Percentiles rank a stretch among this genome's conserved stretches.
phyloP scores from a whole-genome alignment of 2,888 invertebrate genomes.

The Eremobia ochroleuca region DNA sequence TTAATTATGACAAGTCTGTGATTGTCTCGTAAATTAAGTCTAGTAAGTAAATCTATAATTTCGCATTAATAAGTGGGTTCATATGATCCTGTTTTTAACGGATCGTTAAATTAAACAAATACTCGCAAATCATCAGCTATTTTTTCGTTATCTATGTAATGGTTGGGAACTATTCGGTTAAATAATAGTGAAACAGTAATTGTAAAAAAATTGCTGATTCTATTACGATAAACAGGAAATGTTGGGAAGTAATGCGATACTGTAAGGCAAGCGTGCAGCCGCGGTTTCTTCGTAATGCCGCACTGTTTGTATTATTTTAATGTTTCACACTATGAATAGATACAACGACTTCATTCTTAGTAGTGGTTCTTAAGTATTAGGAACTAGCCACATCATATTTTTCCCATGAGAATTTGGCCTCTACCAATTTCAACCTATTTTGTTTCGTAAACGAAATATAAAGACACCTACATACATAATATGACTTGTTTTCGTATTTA shows the following conservation, averaged over 20 bases:
- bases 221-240: conserved; percentile 70
- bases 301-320: conserved; percentile 44
- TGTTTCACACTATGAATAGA: conserved; percentile 19
- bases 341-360: conserved; percentile 13
- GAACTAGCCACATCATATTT: not conserved
- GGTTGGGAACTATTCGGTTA: conserved; percentile 43
- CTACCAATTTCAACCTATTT: not conserved
- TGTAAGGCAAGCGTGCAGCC: conserved; percentile 71
- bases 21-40: not conserved
- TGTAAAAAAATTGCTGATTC: conserved; percentile 44
- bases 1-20: not conserved
- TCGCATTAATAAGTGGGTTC: not conserved
- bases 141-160: conserved; percentile 43
- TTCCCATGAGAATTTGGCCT: not conserved
- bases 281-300: conserved; percentile 66
- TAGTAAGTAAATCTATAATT: not conserved
- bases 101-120: conserved; percentile 31
- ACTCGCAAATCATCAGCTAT: conserved; percentile 7
- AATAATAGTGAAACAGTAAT: conserved; percentile 52
- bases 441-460: not conserved
- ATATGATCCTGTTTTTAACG: conserved; percentile 5
- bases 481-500: not conserved
- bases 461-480: not conserved
- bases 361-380: not conserved
- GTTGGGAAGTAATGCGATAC: conserved; percentile 78